phyloP scores from a whole-genome alignment of 2,113 vertebrate species.

The Ochotona princeps region DNA sequence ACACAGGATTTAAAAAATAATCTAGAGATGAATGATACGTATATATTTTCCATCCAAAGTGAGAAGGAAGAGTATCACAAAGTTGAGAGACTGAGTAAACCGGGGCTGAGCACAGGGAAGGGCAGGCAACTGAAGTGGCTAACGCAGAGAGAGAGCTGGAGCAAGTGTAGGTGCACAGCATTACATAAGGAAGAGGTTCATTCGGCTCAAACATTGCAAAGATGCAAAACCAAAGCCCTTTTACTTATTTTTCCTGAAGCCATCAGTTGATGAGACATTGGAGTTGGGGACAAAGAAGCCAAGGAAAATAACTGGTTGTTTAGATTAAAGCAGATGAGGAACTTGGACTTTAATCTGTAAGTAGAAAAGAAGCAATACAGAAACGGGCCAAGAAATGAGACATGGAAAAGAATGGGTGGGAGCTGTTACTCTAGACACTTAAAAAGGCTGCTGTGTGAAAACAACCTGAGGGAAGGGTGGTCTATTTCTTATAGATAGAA shows the following conservation, averaged over 20 bases:
- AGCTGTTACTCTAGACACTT: conserved; percentile 15
- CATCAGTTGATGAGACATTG: neutral
- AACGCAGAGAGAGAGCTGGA: neutral
- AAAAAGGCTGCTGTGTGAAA: conserved; percentile 11
- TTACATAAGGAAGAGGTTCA: neutral
- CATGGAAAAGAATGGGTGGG: neutral
- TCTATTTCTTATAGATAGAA: conserved; percentile 33
- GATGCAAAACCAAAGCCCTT: neutral
- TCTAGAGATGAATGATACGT: neutral
- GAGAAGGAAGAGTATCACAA: neutral
- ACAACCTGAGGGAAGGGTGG: neutral
- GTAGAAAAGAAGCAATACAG: neutral
- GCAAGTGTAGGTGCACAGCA: neutral
- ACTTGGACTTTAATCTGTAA: conserved; percentile 5
- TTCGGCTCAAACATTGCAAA: neutral
- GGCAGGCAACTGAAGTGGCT: neutral
- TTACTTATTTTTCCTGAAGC: neutral
- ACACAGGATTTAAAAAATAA: neutral
- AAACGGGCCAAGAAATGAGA: conserved; percentile 15
- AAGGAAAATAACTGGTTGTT: neutral
- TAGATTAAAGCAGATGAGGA: neutral
- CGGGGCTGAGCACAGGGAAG: neutral
- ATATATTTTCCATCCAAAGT: neutral
- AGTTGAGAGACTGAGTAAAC: neutral
- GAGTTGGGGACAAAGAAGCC: neutral